phyloP scores from a whole-genome alignment of 1,140 invertebrate genomes.

The Pteromalus puparum region DNA sequence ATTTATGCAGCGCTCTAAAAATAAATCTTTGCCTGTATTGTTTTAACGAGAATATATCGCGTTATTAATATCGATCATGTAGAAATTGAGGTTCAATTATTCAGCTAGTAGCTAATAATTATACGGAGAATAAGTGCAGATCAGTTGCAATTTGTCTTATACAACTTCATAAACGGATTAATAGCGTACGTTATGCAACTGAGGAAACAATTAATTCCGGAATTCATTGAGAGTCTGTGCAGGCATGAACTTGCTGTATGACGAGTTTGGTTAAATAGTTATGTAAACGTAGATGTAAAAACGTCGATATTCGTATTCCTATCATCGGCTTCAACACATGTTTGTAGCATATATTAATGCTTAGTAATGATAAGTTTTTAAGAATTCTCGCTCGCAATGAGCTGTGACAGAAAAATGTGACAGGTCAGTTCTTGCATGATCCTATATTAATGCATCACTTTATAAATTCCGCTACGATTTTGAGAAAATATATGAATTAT shows the following conservation, averaged over 20 bases:
- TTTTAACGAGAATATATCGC: not conserved
- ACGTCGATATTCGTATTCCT: too few species aligned
- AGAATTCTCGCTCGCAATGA: too few species aligned
- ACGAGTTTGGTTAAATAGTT: not conserved
- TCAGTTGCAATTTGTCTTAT: not conserved
- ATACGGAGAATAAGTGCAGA: not conserved
- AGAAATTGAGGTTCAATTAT: not conserved
- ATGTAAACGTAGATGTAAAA: not conserved
- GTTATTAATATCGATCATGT: not conserved
- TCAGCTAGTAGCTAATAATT: not conserved
- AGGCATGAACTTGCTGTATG: not conserved
- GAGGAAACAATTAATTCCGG: not conserved
- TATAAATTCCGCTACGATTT: too few species aligned
- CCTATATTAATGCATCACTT: too few species aligned
- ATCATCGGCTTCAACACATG: too few species aligned
- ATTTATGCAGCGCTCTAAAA: not conserved
- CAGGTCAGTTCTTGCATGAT: too few species aligned
- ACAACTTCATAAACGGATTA: not conserved
- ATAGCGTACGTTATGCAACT: not conserved
- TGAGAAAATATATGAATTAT: too few species aligned
- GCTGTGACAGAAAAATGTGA: too few species aligned
- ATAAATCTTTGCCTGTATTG: not conserved
- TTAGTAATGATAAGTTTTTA: too few species aligned
- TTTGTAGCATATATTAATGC: too few species aligned
- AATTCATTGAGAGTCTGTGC: not conserved